Evolutionary conservation across 2,797 vertebrate genomes (phyloP).

Genomic region (Alauda arvensis): DNA sequence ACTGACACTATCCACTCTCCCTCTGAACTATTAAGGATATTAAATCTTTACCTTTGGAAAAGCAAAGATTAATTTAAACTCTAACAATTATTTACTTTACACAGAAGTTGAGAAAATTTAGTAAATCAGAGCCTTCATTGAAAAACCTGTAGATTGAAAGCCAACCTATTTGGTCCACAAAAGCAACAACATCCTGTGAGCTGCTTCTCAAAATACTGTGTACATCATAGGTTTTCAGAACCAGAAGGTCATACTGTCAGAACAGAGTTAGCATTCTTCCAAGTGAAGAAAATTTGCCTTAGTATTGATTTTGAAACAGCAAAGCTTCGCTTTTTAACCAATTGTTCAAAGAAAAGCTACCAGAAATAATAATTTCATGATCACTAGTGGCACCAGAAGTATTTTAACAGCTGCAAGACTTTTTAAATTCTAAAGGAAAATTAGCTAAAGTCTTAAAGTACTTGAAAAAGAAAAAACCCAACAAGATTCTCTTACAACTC

Average conservation of each 20-base stretch:
- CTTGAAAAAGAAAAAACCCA: background rate
- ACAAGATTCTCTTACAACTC: background rate
- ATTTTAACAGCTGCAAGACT: background rate
- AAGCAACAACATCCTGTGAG: background rate
- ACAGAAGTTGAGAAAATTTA: background rate
- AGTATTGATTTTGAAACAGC: background rate
- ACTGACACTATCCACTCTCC: background rate
- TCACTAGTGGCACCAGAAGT: background rate
- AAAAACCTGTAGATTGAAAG: background rate
- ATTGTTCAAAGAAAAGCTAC: background rate
- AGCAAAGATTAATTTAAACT: background rate
- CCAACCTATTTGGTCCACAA: background rate
- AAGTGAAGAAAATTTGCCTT: background rate
- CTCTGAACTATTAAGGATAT: background rate
- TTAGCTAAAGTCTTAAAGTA: background rate
- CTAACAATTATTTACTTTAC: background rate
- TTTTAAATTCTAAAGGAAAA: background rate
- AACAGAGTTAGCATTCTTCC: background rate
- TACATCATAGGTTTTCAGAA: background rate
- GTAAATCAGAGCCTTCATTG: background rate
- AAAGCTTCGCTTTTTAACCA: background rate
- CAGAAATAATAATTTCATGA: background rate
- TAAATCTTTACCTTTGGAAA: background rate
- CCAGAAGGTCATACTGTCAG: background rate
- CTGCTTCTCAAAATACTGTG: background rate